Base-by-base conservation (phyloP, 2,113 vertebrate species). In the Sinocyclocheilus anophthalmus region DNA sequence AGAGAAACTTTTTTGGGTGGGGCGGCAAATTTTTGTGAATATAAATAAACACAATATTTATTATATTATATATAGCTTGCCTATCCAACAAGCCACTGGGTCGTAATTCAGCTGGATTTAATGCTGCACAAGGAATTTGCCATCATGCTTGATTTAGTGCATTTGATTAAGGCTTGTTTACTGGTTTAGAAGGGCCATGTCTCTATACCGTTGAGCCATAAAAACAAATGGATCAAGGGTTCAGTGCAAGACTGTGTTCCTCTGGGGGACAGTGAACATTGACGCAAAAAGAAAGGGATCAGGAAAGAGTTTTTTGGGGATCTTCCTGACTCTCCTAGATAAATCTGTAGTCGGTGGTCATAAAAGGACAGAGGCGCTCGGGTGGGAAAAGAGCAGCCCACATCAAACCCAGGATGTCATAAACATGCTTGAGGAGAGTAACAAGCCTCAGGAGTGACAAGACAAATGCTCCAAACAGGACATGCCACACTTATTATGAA, bases 401-500 rank as follows among this genome's bases (percentile, higher is more conserved):
- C 75, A 67, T 80, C 79, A 88, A 86, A 76, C 20, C 85, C 88
- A 87, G 85, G 84, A 87, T 85, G 85, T 69, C 83, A 89, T 84
- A 88, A 85, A 89, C 48, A 42, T 86, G 81, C 85, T 81, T 65
- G 81, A 85, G 55, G 11, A 83, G 65, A 85, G 67, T 80, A 86
- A 88, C 80, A 80, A 86, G 84, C 16, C 81, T 84, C 85, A 50
- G 24, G 76, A 81, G 81, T 76, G 76, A 63, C 9, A 73, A 86
- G 83, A 87, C 85, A 87, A 87, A 89, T 20, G 9, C 53, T 77
- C 39, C 72, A 85, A 85, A 89, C 88, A 89, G 85, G 83, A 89
- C 79, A 73, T 85, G 63, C 85, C 88, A 85, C 45, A 70, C 70
- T 77, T 67, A 20, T 55, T 65, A 87, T 87, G 33, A 87, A 84